Evolutionary conservation across 2,113 vertebrate genomes (phyloP).

Genomic region (Tringa solitaria): DNA sequence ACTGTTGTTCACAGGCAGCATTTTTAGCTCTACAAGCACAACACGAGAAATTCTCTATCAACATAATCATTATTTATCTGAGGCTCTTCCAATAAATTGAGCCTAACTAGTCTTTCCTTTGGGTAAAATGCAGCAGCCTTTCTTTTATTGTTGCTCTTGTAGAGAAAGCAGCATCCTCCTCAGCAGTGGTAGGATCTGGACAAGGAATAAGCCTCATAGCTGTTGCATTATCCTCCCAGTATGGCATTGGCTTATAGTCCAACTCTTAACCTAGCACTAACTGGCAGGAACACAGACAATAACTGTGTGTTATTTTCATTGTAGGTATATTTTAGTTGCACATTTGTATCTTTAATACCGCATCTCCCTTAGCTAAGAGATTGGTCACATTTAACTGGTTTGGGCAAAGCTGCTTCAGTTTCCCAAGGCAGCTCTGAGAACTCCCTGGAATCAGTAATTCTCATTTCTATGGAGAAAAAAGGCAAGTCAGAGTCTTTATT

Average conservation of each 20-base stretch:
- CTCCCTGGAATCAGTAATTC: background rate
- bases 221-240: background rate
- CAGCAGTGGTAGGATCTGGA: background rate
- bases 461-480: background rate
- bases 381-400: background rate
- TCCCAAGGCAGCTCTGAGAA: background rate
- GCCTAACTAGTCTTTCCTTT: background rate
- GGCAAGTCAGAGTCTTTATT: background rate
- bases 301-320: background rate
- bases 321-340: background rate
- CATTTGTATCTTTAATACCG: background rate
- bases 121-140: background rate
- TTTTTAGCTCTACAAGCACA: slow-evolving; percentile 40
- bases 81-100: slow-evolving; percentile 5
- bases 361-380: background rate
- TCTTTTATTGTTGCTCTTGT: background rate
- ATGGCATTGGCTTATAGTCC: background rate
- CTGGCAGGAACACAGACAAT: background rate
- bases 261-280: background rate
- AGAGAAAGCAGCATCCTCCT: background rate
- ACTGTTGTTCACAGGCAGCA: slow-evolving; percentile 27
- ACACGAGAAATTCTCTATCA: background rate
- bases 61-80: background rate
- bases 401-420: background rate
- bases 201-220: background rate